Evolutionary conservation across 2,113 vertebrate genomes (phyloP).

Genomic region (Melanerpes formicivorus): DNA sequence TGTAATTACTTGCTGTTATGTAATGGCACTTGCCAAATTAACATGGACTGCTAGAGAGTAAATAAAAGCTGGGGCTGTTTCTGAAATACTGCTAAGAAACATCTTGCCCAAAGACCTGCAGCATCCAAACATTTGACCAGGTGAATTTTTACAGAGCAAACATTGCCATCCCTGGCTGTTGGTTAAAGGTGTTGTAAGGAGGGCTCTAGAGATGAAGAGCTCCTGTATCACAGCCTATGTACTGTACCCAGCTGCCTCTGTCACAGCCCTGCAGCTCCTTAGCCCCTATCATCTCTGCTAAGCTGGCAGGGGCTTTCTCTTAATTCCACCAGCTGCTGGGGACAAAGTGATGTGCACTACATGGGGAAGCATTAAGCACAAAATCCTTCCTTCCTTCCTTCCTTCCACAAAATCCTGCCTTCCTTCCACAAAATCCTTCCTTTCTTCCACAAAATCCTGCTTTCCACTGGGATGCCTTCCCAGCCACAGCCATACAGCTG

Average conservation of each 20-base stretch:
- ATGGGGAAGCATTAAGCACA: not conserved
- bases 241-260: not conserved
- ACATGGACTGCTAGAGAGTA: not conserved
- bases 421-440: not conserved
- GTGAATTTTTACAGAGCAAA: not conserved
- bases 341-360: not conserved
- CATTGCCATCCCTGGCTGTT: not conserved
- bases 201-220: not conserved
- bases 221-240: not conserved
- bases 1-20: constrained; percentile 48
- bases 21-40: constrained; percentile 51
- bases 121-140: not conserved
- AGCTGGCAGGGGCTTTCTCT: not conserved
- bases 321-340: not conserved
- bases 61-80: constrained; percentile 25
- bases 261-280: not conserved
- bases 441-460: not conserved
- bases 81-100: not conserved
- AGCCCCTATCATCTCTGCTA: not conserved
- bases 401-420: no score
- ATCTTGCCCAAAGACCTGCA: not conserved
- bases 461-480: not conserved
- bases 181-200: not conserved
- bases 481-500: not conserved
- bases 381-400: no score